Evolutionary conservation across 2,113 vertebrate species (phyloP).

Genomic region (Oreochromis aureus): DNA sequence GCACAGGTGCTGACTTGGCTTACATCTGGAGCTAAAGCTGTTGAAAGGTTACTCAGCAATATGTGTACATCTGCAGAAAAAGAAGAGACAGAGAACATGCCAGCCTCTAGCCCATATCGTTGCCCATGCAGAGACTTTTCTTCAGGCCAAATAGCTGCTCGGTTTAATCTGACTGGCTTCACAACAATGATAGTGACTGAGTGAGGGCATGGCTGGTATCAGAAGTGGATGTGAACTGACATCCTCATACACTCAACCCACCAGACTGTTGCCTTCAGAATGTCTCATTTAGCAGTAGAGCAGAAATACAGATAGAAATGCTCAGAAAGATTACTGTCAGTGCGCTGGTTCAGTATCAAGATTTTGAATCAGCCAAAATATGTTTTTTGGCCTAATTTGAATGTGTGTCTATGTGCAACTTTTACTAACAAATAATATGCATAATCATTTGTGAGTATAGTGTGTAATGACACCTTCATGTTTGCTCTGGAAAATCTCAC

Average conservation of each 20-base stretch:
- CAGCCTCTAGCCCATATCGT: conserved; percentile 22
- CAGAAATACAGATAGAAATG: conserved; percentile 48
- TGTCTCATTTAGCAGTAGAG: conserved; percentile 51
- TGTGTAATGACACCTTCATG: not conserved
- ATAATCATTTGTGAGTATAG: not conserved
- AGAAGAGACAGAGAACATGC: conserved; percentile 27
- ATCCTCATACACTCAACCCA: conserved; percentile 22
- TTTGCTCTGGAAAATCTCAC: not conserved
- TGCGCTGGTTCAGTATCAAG: not conserved
- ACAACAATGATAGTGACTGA: conserved; percentile 32
- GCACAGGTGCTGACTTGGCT: conserved; percentile 26
- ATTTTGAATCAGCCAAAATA: not conserved
- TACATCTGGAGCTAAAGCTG: conserved; percentile 24
- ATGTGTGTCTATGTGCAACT: not conserved
- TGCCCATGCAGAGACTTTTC: conserved; percentile 31
- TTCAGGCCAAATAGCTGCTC: conserved; percentile 32
- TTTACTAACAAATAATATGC: not conserved
- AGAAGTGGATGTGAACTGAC: conserved; percentile 50
- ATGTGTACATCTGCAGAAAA: conserved; percentile 3
- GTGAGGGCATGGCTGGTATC: conserved; percentile 22
- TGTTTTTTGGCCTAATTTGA: not conserved
- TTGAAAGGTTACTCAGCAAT: conserved; percentile 15
- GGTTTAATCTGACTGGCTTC: conserved; percentile 23
- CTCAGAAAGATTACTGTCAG: conserved; percentile 40
- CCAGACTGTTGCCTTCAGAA: conserved; percentile 51